Base-by-base conservation (phyloP, 2,797 vertebrate species). In the Forpus xanthops region DNA sequence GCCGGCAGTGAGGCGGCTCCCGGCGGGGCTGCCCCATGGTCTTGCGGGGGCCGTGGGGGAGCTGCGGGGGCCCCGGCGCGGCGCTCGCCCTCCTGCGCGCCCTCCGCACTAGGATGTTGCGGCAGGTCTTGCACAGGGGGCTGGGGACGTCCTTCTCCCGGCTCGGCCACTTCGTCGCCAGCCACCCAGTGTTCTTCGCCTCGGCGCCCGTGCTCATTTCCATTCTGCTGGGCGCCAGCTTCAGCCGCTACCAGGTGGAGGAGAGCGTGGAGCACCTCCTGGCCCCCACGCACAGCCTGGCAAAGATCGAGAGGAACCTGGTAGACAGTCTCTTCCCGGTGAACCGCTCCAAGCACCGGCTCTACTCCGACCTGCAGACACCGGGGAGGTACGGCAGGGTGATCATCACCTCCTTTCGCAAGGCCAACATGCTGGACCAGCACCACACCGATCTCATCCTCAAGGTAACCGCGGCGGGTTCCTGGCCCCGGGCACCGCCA, bases 101-200 rank as follows among this genome's bases (percentile, higher is more conserved):
- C 97, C 98, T 98, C 98, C 98, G 98, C 98, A 98, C 98, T 98
- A 99, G 98, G 97, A 99, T 99, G 99, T 98, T 99, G 98, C 99
- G 99, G 98, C 99, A 99, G 98, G 99, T 98, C 98, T 97, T 99
- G 98, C 99, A 99, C 98, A 98, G 98, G 98, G 99, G 99, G 97
- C 98, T 99, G 97, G 98, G 98, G 98, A 98, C 98, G 97, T 98
- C 98, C 94, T 99, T 99, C 98, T 98, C 98, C 97, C 98, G 98
- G 97, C 98, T 99, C 92, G 99, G 99, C 96, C 98, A 99, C 97
- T 99, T 99, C 98, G 98, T 99, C 89, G 99, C 99, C 96, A 98
- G 98, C 97, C 99, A 99, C 98, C 99, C 99, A 96, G 99, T 99
- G 95, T 99, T 99, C 98, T 99, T 99, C 97, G 99, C 99, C 95